Conservation (phyloP, 2,113 vertebrate genomes). For the Microcebus lehilahytsara region DNA sequence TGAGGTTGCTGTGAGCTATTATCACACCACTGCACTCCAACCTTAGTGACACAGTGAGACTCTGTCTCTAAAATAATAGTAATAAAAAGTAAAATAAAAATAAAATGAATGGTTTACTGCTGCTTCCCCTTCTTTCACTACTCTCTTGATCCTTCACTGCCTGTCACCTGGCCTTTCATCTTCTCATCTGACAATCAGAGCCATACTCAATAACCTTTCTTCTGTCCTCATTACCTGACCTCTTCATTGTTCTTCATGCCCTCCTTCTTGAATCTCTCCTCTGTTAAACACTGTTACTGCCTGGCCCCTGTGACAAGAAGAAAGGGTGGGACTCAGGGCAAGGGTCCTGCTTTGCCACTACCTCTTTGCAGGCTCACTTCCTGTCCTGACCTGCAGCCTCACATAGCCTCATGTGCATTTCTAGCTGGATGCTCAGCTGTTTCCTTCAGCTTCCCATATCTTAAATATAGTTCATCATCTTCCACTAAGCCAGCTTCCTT, state of each 20-base stretch:
- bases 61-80: too few relatives aligned
- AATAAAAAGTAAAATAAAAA: too few relatives aligned
- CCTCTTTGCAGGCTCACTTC: background rate
- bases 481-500: background rate
- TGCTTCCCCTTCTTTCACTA: background rate
- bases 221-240: background rate
- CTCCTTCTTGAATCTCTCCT: background rate
- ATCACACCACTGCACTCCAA: too few relatives aligned
- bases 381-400: background rate
- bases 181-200: background rate
- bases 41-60: too few relatives aligned
- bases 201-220: background rate
- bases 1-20: too few relatives aligned
- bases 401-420: background rate
- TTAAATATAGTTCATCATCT: conserved; percentile 12
- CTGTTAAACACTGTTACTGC: background rate
- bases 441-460: background rate
- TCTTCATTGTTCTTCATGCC: background rate
- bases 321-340: background rate
- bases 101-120: background rate
- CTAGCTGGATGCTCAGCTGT: background rate
- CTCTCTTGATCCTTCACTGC: background rate
- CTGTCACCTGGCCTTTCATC: background rate
- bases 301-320: background rate
- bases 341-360: background rate